Evolutionary conservation across 92 coral and sea anemone species (phyloP).

Genomic region (Siderastrea radians): DNA sequence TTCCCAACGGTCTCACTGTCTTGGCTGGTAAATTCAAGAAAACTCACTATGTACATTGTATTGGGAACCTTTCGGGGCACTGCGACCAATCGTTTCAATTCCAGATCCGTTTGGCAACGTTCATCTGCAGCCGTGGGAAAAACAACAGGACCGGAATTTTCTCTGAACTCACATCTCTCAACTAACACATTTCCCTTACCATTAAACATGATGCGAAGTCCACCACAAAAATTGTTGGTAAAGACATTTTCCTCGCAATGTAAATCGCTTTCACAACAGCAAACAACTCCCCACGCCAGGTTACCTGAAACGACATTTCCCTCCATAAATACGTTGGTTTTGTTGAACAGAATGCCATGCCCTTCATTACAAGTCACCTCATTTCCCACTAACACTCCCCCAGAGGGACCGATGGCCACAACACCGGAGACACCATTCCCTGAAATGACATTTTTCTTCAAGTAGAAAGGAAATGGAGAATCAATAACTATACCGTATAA

Average conservation of each 20-base stretch:
- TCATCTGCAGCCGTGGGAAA: not conserved
- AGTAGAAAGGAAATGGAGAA: not conserved
- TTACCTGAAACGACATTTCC: not conserved
- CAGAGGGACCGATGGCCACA: not conserved
- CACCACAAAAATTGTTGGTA: not conserved
- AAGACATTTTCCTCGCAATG: not conserved
- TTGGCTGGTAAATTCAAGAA: not conserved
- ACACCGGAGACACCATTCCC: not conserved
- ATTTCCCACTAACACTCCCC: not conserved
- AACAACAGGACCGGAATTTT: not conserved
- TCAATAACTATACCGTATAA: not conserved
- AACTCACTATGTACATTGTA: not conserved
- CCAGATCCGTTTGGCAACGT: not conserved
- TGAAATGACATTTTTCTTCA: not conserved
- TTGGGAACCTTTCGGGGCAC: not conserved
- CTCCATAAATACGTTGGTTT: not conserved
- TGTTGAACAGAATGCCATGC: slow-evolving; percentile 1
- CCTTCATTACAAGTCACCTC: not conserved
- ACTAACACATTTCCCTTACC: not conserved
- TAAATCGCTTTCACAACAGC: slow-evolving; percentile 2
- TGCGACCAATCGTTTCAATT: not conserved
- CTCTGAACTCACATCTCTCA: slow-evolving; percentile 1
- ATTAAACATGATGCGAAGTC: not conserved
- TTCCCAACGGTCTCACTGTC: not conserved
- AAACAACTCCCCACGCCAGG: not conserved